Evolutionary conservation across 2,113 vertebrate species (phyloP).

Genomic region (Falcunculus frontatus): DNA sequence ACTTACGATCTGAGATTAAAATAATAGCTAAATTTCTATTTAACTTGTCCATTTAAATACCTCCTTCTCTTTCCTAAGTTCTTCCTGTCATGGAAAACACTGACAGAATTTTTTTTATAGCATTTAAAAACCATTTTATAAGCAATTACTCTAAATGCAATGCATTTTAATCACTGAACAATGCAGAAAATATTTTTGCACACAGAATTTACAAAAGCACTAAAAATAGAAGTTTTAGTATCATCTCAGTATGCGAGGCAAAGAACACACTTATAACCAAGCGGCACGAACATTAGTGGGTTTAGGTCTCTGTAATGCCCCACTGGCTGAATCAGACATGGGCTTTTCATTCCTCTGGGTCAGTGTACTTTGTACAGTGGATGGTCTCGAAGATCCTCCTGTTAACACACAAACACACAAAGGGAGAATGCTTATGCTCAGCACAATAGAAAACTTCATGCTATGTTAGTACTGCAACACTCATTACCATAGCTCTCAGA

Average conservation of each 20-base stretch:
- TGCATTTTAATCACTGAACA: conserved; percentile 40
- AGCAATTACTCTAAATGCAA: conserved; percentile 3
- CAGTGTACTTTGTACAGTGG: conserved; percentile 58
- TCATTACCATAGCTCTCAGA: background rate
- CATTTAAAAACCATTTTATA: background rate
- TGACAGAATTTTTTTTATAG: background rate
- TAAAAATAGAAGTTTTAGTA: conserved; percentile 31
- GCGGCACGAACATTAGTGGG: conserved; percentile 67
- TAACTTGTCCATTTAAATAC: conserved; percentile 6
- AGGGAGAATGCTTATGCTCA: background rate
- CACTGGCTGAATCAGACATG: conserved; percentile 19
- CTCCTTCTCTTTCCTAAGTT: background rate
- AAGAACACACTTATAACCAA: conserved; percentile 74
- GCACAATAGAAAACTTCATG: background rate
- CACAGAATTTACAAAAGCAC: conserved; percentile 49
- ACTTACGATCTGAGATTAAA: background rate
- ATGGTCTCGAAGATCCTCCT: conserved; percentile 73
- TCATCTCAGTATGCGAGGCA: background rate
- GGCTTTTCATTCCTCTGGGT: conserved; percentile 70
- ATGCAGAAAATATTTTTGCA: conserved; percentile 55
- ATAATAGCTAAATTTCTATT: background rate
- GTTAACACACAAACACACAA: background rate
- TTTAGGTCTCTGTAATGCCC: conserved; percentile 66
- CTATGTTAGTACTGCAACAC: background rate
- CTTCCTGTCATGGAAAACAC: conserved; percentile 34